Base-by-base conservation (phyloP, 2,113 vertebrate genomes). In the Edolisoma coerulescens region DNA sequence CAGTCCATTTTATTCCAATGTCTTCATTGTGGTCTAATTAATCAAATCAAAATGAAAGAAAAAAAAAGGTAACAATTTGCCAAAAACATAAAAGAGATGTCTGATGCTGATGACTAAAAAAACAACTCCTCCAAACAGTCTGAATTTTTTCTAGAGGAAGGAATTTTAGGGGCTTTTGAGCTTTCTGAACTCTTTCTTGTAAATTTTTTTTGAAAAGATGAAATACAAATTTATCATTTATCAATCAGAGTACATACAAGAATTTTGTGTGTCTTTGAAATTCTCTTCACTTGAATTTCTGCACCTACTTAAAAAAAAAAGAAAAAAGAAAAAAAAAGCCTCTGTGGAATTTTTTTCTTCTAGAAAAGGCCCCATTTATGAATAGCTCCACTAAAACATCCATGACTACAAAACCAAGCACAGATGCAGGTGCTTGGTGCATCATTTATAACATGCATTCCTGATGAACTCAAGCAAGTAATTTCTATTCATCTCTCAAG, bases 21-120 rank as follows among this genome's bases (percentile, higher is more conserved):
- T 97, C 96, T 97, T 96, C 96, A 96, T 87, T 97, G 97, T 82
- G 94, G 96, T 97, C 90, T 96, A 98, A 97, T 97, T 97, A 97
- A 98, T 98, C 97, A 97, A 97, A 96, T 94, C 78, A 96, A 96
- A 97, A 96, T 39, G 80, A 71, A 95, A 92, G 47, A 6, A 21
- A 59, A 54, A 35, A 97, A 35, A 89, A 41, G 23, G 95, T 94
- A 97, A 93, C 74, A 87, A 97, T 92, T 97, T 97, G 87, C 95
- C 96, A 97, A 97, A 93, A 68, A 85, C 90, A 82, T 93, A 94
- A 97, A 96, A 96, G 87, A 89, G 41, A 96, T 81, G 96, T 97
- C 97, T 98, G 93, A 97, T 91, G 95, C 84, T 96, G 86, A 95
- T 94, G 95, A 97, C 90, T 96, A 92, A 97, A 95, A 78, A 97